These are phyloP conservation scores for Anguilla japonica DNA, from an alignment of 2,113 vertebrate species.

Conservation along the genomic window DNA sequence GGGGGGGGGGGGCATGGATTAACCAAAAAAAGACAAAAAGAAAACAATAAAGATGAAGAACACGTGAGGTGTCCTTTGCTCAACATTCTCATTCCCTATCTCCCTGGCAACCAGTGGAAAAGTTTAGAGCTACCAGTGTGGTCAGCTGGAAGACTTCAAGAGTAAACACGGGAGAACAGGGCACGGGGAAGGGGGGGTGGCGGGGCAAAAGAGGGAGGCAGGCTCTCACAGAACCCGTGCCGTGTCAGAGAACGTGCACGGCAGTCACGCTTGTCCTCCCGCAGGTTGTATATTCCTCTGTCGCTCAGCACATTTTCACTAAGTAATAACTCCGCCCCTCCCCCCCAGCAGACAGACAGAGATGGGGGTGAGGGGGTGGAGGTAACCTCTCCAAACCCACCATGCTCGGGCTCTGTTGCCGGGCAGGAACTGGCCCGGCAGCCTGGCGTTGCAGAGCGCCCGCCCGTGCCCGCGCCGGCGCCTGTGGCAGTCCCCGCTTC, in stretches of 20 bases:
- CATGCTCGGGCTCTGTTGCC: background rate
- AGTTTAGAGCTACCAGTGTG: background rate
- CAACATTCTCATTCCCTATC: background rate
- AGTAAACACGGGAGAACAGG: slow-evolving; percentile 8
- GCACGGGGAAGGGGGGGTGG: background rate
- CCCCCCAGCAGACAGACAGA: background rate
- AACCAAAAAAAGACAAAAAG: background rate
- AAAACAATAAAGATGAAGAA: background rate
- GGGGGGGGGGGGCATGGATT: background rate
- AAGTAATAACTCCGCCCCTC: background rate
- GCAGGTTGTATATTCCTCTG: background rate
- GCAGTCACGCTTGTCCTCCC: background rate
- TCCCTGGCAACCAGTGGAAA: slow-evolving; percentile 20
- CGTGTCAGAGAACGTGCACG: background rate
- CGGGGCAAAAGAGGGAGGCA: background rate
- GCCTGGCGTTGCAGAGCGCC: background rate
- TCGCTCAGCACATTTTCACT: background rate
- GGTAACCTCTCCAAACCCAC: background rate
- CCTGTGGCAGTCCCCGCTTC: background rate
- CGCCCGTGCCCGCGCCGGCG: background rate
- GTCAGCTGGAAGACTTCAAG: background rate
- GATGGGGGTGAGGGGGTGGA: background rate
- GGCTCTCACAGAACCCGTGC: background rate
- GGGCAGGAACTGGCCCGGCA: background rate
- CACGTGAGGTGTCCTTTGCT: background rate